Conservation (phyloP, 2,888 invertebrate genomes). For the Elaeidobius kamerunicus region DNA sequence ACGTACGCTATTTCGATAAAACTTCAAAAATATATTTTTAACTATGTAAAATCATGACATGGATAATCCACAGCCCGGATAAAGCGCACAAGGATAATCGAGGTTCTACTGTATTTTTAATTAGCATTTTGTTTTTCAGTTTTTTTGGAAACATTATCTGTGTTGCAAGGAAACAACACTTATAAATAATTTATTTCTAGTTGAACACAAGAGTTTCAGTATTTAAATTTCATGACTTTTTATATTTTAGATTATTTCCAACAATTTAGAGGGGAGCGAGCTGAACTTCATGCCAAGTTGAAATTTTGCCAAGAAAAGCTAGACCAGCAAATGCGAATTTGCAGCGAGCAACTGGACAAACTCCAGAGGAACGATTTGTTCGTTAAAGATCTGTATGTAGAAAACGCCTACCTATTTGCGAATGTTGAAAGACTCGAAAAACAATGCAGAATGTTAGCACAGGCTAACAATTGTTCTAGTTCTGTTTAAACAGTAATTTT, state of each 20-base stretch:
- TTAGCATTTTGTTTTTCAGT: no score
- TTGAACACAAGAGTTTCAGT: no score
- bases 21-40: no score
- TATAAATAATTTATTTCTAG: no score
- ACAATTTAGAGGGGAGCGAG: constrained; percentile 56
- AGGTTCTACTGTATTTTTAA: no score
- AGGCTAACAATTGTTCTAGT: constrained; percentile 42
- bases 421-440: constrained; percentile 59
- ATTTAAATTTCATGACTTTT: no score
- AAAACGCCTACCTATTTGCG: constrained; percentile 75
- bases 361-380: constrained; percentile 71
- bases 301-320: constrained; percentile 55
- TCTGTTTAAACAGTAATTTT: constrained; percentile 34
- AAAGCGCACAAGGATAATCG: no score
- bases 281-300: constrained; percentile 53
- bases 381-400: constrained; percentile 79
- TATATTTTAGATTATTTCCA: constrained; percentile 53
- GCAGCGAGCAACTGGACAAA: constrained; percentile 62
- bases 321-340: constrained; percentile 54
- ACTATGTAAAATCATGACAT: no score
- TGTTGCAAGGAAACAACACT: no score
- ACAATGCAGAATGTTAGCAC: constrained; percentile 52
- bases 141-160: no score
- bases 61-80: no score
- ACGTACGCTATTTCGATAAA: no score